Base-by-base conservation (phyloP, 2,797 vertebrate genomes). In the Chaenodraco wilsoni region DNA sequence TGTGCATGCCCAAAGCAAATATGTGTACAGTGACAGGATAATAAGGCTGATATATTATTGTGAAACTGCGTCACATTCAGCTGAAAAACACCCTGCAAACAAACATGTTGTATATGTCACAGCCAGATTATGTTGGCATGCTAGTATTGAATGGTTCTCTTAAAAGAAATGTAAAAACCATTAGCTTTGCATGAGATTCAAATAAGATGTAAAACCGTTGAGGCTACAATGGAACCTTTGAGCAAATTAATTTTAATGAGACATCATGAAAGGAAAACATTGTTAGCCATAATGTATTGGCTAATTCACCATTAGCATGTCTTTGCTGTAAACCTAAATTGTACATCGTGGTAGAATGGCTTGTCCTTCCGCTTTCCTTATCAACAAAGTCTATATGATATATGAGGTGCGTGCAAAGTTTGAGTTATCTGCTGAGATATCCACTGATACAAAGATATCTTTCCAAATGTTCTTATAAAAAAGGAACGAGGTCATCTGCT, bases 21-120 rank as follows among this genome's bases (percentile, higher is more conserved):
- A 5, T 40, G 50, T 74, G 37, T 46, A 5, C 0, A 19, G 1
- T 33, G 16, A 37, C 2, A 33, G 7, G 7, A 16, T 15, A 43
- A 16, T 15, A 43, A 56, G 7, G 46, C 14, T 58, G 27, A 65
- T 40, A 62, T 41, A 52, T 74, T 10, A 48, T 19, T 68, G 58
- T 67, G 57, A 69, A 64, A 55, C 17, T 0, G 2, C n/a, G 9
- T 55, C 27, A 8, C 0, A 15, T 23, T 61, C 14, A n/a, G 15
- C 23, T 17, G 37, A 13, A 44, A 23, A 23, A 5, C 7, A 48
- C 4, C 15, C 11, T 41, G 33, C 33, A 37, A 37, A 2, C n/a
- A 37, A 50, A 3, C 33, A 10, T 27, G 23, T 27, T 27, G 23
- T 27, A 27, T 27, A 27, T 27, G 23, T 27, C 23, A 27, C 23